Conservation (phyloP, 2,113 vertebrate genomes). For the Otocyon megalotis region DNA sequence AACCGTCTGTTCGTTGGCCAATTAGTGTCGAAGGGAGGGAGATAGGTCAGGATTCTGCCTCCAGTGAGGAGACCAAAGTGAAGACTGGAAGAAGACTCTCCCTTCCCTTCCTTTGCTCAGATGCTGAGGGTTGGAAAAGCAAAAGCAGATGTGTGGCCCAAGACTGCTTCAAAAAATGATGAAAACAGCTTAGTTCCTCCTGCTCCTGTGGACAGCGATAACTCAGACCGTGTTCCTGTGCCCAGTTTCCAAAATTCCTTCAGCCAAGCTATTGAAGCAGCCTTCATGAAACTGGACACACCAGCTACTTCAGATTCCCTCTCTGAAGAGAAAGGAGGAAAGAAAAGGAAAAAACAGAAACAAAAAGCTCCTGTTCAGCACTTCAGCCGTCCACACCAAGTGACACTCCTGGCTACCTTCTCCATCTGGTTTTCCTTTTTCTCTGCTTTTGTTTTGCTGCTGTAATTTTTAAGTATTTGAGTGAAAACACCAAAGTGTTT, state of each 20-base stretch:
- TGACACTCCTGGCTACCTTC: slow-evolving; percentile 88
- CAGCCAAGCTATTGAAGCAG: slow-evolving; percentile 97
- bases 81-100: slow-evolving; percentile 93
- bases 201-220: slow-evolving; percentile 92
- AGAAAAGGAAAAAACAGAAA: slow-evolving; percentile 98
- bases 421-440: slow-evolving; percentile 83
- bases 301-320: slow-evolving; percentile 84
- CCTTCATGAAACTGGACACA: slow-evolving; percentile 95
- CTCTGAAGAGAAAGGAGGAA: slow-evolving; percentile 94
- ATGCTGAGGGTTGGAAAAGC: slow-evolving; percentile 98
- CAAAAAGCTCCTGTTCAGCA: slow-evolving; percentile 98
- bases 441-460: slow-evolving; percentile 90
- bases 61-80: neutral
- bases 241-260: slow-evolving; percentile 99
- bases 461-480: slow-evolving; percentile 90
- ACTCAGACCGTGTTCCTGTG: slow-evolving; percentile 96
- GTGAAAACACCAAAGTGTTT: slow-evolving; percentile 34
- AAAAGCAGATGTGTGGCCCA: slow-evolving; percentile 92
- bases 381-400: slow-evolving; percentile 98
- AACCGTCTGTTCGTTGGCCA: neutral
- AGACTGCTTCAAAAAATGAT: slow-evolving; percentile 90
- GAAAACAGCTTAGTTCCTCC: slow-evolving; percentile 91
- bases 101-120: slow-evolving; percentile 97
- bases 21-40: neutral
- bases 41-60: neutral